Percentiles rank a stretch among this genome's conserved stretches.
These are phyloP conservation scores for Bruchidius siliquastri DNA, from an alignment of 2,888 invertebrate genomes.

Conservation along the genomic window DNA sequence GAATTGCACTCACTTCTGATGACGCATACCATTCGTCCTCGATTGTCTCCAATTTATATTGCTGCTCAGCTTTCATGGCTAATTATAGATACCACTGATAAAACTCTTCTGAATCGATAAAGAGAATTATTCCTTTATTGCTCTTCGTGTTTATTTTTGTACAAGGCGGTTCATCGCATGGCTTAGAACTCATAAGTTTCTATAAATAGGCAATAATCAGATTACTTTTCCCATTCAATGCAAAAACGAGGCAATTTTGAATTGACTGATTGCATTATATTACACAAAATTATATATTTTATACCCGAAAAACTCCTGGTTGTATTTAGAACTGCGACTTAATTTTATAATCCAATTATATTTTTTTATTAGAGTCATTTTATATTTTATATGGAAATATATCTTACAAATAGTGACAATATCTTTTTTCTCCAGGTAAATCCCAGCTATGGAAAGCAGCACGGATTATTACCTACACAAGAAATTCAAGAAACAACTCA, in stretches of 20 bases:
- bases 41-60: not conserved
- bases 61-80: not conserved
- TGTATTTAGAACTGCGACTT: too few relatives aligned
- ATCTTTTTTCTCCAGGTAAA: conserved; percentile 19
- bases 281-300: too few relatives aligned
- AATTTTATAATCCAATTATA: too few relatives aligned
- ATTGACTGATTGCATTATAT: too few relatives aligned
- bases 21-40: not conserved
- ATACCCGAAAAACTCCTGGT: too few relatives aligned
- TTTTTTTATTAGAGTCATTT: too few relatives aligned
- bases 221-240: too few relatives aligned
- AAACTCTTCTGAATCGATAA: not conserved
- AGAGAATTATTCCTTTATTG: not conserved
- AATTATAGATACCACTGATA: not conserved
- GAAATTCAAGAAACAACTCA: conserved; percentile 81
- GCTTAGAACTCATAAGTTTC: too few relatives aligned
- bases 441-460: conserved; percentile 41
- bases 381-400: too few relatives aligned
- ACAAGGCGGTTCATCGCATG: not conserved
- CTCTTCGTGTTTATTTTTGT: not conserved
- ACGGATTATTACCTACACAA: conserved; percentile 77
- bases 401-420: not conserved
- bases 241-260: too few relatives aligned
- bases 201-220: too few relatives aligned
- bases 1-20: not conserved